Percentiles rank a stretch among this genome's conserved stretches.
These are phyloP conservation scores for Peromyscus nudipes DNA, from an alignment of 2,797 vertebrate genomes.

Conservation along the genomic window DNA sequence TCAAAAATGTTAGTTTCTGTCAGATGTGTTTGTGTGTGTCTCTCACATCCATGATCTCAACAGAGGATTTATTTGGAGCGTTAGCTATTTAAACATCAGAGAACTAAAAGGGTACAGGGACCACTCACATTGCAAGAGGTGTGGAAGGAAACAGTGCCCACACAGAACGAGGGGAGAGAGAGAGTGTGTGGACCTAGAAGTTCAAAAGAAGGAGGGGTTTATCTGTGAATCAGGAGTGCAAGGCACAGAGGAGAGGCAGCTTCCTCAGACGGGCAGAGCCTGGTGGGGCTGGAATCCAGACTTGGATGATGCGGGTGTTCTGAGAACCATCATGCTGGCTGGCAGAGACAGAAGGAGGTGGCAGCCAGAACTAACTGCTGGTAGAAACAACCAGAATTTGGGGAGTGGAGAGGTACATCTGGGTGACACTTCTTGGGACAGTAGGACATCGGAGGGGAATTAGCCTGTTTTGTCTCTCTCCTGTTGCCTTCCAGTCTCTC, in stretches of 20 bases:
- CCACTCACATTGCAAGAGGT: not conserved
- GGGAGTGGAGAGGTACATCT: not conserved
- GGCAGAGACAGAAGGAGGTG: not conserved
- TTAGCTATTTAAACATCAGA: not conserved
- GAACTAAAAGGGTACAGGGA: not conserved
- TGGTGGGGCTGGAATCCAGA: not conserved
- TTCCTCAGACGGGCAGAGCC: not conserved
- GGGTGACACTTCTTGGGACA: not conserved
- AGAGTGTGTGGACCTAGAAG: too few relatives aligned
- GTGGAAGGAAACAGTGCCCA: not conserved
- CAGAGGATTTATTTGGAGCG: not conserved
- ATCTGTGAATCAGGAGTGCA: not conserved
- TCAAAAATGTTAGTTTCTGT: not conserved
- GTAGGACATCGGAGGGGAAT: rapidly evolving
- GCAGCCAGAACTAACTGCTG: not conserved
- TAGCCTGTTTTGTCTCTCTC: not conserved
- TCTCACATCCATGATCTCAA: not conserved
- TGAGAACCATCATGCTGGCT: not conserved
- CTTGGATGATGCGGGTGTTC: not conserved
- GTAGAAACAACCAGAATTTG: not conserved
- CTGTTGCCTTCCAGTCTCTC: not conserved
- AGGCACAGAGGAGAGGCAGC: not conserved
- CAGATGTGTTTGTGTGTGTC: not conserved
- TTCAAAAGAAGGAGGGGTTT: too few relatives aligned
- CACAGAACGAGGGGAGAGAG: not conserved